phyloP scores from a whole-genome alignment of 1,140 invertebrate species.

The Ostrea edulis region DNA sequence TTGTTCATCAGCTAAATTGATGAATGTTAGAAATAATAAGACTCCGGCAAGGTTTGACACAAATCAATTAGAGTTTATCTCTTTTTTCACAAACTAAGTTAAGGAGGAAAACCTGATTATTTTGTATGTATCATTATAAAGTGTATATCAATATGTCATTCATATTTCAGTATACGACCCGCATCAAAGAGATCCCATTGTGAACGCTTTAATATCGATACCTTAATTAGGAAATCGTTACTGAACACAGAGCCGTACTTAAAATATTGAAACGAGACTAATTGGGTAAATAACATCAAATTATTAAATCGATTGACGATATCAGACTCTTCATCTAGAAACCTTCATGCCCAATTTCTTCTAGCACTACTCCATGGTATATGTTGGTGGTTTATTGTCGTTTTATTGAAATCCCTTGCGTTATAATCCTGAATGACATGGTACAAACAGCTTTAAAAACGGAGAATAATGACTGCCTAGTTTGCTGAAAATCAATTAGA shows the following conservation, averaged over 20 bases:
- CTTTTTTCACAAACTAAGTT: background rate
- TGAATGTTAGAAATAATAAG: background rate
- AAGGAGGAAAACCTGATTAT: constrained; percentile 12
- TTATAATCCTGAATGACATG: constrained; percentile 1
- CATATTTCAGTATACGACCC: background rate
- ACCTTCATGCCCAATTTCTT: constrained; percentile 35
- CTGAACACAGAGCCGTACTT: background rate
- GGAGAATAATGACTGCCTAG: constrained; percentile 12
- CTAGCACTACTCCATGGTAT: background rate
- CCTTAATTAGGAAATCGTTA: constrained; percentile 33
- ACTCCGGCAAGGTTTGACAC: background rate
- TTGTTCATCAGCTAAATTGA: background rate
- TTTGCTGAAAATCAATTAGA: constrained; percentile 36
- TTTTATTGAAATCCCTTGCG: constrained; percentile 10
- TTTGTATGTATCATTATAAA: background rate
- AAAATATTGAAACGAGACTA: constrained; percentile 34
- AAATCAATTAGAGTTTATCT: background rate
- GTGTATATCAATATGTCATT: constrained; percentile 14
- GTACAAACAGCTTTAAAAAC: constrained; percentile 12
- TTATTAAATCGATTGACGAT: constrained; percentile 27
- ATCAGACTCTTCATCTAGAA: constrained; percentile 34
- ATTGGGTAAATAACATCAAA: constrained; percentile 39
- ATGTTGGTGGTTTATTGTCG: constrained; percentile 7
- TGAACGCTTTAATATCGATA: constrained; percentile 7
- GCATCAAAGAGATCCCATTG: constrained; percentile 2